Conservation (phyloP, 2,797 vertebrate genomes). For the Micrastur ruficollis region DNA sequence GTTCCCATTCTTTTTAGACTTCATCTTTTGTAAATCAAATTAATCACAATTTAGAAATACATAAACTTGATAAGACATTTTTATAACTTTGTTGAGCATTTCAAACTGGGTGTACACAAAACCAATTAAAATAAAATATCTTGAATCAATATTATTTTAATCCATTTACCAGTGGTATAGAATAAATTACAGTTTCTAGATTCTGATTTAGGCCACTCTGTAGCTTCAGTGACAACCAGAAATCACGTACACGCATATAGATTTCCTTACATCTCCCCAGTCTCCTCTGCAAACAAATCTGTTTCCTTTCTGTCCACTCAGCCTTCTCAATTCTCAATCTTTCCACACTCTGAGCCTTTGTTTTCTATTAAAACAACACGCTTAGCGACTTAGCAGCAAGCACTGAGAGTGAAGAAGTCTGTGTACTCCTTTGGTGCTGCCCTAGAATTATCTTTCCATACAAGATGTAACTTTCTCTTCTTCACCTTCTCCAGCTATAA, state of each 20-base stretch:
- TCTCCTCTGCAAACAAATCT: background rate
- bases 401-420: background rate
- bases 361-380: background rate
- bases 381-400: background rate
- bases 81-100: slow-evolving; percentile 30
- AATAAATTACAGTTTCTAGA: background rate
- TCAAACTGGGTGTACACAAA: background rate
- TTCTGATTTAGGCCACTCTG: background rate
- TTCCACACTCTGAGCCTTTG: background rate
- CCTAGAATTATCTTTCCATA: background rate
- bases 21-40: slow-evolving; percentile 38
- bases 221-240: slow-evolving; percentile 7
- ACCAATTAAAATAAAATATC: background rate
- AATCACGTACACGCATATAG: background rate
- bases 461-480: slow-evolving; percentile 9
- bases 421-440: background rate
- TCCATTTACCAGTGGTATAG: background rate
- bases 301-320: slow-evolving; percentile 4
- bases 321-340: background rate
- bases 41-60: slow-evolving; percentile 31
- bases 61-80: slow-evolving; percentile 36
- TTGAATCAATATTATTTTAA: slow-evolving; percentile 7
- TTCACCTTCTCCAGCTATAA: background rate
- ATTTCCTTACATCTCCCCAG: slow-evolving; percentile 19
- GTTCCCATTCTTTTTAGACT: slow-evolving; percentile 20